These are phyloP conservation scores for Burhinus bistriatus DNA, from an alignment of 2,113 vertebrate genomes.

Conservation along the genomic window DNA sequence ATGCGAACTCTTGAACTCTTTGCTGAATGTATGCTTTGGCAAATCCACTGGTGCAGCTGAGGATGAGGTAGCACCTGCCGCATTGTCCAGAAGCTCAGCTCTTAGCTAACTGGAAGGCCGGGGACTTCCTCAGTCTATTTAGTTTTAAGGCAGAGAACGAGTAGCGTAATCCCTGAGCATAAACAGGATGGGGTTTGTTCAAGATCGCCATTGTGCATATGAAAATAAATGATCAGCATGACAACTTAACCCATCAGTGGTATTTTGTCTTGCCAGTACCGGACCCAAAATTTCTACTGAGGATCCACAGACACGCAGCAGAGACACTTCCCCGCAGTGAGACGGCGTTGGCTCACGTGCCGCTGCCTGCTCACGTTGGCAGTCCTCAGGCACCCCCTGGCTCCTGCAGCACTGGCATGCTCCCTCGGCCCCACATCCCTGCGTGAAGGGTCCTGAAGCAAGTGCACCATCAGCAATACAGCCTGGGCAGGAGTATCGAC, in stretches of 20 bases:
- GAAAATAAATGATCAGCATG: background rate
- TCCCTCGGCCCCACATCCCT: background rate
- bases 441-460: background rate
- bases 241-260: background rate
- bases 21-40: background rate
- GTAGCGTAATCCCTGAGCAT: background rate
- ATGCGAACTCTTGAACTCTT: background rate
- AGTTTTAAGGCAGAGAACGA: background rate
- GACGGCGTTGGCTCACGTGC: rapidly evolving
- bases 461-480: background rate
- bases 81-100: background rate
- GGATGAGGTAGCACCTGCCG: background rate
- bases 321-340: background rate
- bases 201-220: background rate
- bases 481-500: rapidly evolving
- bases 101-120: background rate
- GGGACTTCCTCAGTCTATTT: background rate
- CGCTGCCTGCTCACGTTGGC: background rate
- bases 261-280: background rate
- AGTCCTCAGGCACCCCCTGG: background rate
- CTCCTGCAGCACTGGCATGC: rapidly evolving
- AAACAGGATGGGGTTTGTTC: background rate
- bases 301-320: background rate
- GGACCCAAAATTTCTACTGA: background rate
- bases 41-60: background rate